phyloP scores from a whole-genome alignment of 2,888 invertebrate species.

The Leptinotarsa juncta region DNA sequence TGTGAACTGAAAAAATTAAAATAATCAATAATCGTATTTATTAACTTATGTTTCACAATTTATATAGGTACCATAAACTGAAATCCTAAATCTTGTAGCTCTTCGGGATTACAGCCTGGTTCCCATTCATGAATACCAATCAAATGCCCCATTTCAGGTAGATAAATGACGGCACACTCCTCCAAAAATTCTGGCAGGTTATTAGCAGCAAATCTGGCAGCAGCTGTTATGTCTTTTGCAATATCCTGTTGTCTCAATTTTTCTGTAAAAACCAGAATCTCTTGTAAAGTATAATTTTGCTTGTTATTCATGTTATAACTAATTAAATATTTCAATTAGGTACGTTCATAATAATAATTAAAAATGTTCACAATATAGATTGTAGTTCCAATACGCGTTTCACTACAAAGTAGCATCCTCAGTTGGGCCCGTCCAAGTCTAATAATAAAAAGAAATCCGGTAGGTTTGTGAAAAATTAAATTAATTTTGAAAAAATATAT shows the following conservation, averaged over 20 bases:
- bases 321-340: too few relatives aligned
- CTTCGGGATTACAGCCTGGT: conserved; percentile 68
- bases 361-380: too few relatives aligned
- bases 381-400: too few relatives aligned
- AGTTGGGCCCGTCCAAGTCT: too few relatives aligned
- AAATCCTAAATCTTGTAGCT: conserved; percentile 74
- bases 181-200: conserved; percentile 75
- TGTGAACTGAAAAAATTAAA: conserved; percentile 58
- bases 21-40: neutral
- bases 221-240: conserved; percentile 77
- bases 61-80: conserved; percentile 74
- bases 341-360: too few relatives aligned
- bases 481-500: too few relatives aligned
- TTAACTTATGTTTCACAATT: neutral
- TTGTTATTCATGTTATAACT: too few relatives aligned
- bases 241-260: conserved; percentile 78
- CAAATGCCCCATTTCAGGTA: conserved; percentile 84
- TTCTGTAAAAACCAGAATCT: conserved; percentile 66
- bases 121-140: conserved; percentile 79
- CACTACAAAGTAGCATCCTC: too few relatives aligned
- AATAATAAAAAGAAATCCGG: too few relatives aligned
- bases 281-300: neutral
- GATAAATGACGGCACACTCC: conserved; percentile 76
- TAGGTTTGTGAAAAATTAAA: too few relatives aligned
- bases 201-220: conserved; percentile 77